Evolutionary conservation across 2,113 vertebrate genomes (phyloP).

Genomic region (Murina feae): DNA sequence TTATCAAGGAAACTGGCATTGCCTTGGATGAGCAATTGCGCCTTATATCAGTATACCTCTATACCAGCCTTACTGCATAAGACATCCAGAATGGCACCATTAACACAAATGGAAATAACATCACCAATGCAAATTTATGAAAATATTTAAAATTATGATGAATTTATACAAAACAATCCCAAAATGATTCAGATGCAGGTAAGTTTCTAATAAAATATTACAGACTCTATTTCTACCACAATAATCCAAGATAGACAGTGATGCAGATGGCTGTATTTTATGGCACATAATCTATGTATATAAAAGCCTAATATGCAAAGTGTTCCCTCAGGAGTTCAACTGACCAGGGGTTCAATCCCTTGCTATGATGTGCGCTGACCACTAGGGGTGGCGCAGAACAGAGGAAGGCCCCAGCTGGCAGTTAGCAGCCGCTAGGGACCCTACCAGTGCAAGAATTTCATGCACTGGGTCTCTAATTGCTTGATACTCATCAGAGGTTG

Average conservation of each 20-base stretch:
- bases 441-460: too few species aligned
- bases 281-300: not conserved
- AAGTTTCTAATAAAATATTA: slow-evolving; percentile 42
- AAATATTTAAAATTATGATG: slow-evolving; percentile 39
- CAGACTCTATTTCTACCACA: not conserved
- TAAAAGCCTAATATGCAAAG: too few species aligned
- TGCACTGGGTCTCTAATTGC: not conserved
- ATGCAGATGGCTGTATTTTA: slow-evolving; percentile 27
- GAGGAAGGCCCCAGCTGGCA: too few species aligned
- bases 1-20: not conserved
- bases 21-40: not conserved
- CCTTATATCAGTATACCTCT: not conserved
- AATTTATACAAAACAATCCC: slow-evolving; percentile 28
- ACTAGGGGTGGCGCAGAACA: too few species aligned
- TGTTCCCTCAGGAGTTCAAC: too few species aligned
- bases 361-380: too few species aligned
- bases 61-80: not conserved
- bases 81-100: not conserved
- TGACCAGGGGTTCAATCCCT: too few species aligned
- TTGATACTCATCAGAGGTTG: not conserved
- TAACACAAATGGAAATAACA: slow-evolving; percentile 15
- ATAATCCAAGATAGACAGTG: not conserved
- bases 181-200: slow-evolving; percentile 33
- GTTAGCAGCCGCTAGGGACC: too few species aligned
- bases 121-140: slow-evolving; percentile 45